Conservation (phyloP, 2,113 vertebrate genomes). For the Arvicanthis niloticus region DNA sequence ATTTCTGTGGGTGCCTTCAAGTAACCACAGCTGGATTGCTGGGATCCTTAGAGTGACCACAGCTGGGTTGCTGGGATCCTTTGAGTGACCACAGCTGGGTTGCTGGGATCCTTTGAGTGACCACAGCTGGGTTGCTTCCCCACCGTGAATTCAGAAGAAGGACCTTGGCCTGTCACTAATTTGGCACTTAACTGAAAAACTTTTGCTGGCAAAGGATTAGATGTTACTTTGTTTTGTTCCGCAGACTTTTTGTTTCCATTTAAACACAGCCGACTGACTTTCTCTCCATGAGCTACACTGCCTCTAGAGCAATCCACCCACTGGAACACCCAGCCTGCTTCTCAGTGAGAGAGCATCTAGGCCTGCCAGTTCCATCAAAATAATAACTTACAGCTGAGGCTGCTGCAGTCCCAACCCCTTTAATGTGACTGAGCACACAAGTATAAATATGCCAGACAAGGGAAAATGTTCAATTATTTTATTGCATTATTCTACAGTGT, state of each 20-base stretch:
- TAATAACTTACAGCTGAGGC: constrained; percentile 56
- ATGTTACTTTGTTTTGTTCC: constrained; percentile 55
- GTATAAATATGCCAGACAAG: constrained; percentile 56
- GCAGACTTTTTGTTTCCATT: constrained; percentile 26
- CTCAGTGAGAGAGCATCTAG: not conserved
- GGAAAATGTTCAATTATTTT: constrained; percentile 74
- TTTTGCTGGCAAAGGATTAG: constrained; percentile 59
- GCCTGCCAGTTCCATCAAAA: not conserved
- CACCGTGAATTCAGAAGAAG: not conserved
- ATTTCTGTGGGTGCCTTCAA: not conserved
- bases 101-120: not conserved
- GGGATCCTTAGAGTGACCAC: no score
- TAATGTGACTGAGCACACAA: constrained; percentile 62
- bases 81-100: no score
- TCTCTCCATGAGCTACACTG: not conserved
- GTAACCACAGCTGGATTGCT: not conserved
- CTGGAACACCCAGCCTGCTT: constrained; percentile 28
- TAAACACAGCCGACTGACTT: not conserved
- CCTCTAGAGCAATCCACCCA: not conserved
- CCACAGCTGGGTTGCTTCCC: not conserved
- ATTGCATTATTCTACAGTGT: constrained; percentile 73
- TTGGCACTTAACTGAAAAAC: constrained; percentile 53
- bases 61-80: no score
- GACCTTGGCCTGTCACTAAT: constrained; percentile 51
- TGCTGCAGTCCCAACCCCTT: not conserved